Conservation (phyloP, 2,113 vertebrate species). For the Gymnocephalus cernua region DNA sequence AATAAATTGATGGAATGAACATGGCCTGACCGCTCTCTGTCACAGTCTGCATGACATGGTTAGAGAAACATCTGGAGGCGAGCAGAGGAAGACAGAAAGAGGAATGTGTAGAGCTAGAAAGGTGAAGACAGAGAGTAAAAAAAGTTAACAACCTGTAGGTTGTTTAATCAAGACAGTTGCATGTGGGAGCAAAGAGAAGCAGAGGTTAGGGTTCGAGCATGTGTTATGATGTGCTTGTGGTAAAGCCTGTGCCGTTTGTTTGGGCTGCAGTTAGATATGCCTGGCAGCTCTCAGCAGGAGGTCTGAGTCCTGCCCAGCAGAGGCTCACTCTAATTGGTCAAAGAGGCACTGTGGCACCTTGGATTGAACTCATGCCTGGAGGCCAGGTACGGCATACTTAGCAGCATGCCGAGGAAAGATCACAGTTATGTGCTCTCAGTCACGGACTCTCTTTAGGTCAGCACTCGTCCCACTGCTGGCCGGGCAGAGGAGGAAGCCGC, state of each 20-base stretch:
- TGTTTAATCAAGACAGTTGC: conserved; percentile 61
- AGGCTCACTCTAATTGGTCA: conserved; percentile 68
- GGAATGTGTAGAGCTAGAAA: conserved; percentile 41
- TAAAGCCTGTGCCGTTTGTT: conserved; percentile 60
- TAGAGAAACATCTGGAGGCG: conserved; percentile 71
- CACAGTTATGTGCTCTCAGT: conserved; percentile 35
- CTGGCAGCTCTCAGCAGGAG: conserved; percentile 69
- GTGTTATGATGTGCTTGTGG: conserved; percentile 67
- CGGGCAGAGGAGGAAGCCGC: conserved; percentile 8
- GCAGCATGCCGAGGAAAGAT: conserved; percentile 53
- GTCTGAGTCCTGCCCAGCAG: conserved; percentile 54
- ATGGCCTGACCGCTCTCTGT: conserved; percentile 43
- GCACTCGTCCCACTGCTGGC: conserved; percentile 22
- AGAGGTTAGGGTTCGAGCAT: conserved; percentile 38
- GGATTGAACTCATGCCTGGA: conserved; percentile 55
- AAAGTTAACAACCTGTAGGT: conserved; percentile 37
- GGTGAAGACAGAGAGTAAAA: conserved; percentile 29
- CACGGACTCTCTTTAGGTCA: conserved; percentile 50
- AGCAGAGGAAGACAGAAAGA: conserved; percentile 46
- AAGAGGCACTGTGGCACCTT: conserved; percentile 67
- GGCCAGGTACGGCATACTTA: conserved; percentile 58
- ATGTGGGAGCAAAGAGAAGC: conserved; percentile 51
- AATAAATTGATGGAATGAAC: conserved; percentile 71
- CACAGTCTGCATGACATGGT: conserved; percentile 47
- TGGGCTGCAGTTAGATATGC: conserved; percentile 59